phyloP scores from a whole-genome alignment of 1,140 invertebrate species.

The Periplaneta americana region DNA sequence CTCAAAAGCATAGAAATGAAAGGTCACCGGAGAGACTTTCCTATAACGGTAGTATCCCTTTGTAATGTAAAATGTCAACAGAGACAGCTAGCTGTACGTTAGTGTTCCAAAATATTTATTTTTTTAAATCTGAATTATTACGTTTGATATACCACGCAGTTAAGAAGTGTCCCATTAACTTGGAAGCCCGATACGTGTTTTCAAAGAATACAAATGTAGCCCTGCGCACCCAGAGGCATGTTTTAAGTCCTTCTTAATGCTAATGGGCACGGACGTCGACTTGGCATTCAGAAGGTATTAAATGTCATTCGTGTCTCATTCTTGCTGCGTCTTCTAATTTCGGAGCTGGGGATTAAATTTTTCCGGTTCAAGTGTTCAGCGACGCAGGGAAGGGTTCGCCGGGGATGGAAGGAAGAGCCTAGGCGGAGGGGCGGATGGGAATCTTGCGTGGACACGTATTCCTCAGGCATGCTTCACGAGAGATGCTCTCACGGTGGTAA shows the following conservation, averaged over 20 bases:
- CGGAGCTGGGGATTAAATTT: not conserved
- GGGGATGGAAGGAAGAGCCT: not conserved
- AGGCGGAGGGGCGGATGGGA: not conserved
- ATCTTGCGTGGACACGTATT: not conserved
- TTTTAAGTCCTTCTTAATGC: not conserved
- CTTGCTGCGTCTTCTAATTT: not conserved
- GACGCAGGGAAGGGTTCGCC: not conserved
- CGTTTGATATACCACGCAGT: too few relatives aligned
- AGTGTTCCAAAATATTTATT: too few relatives aligned
- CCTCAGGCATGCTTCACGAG: too few relatives aligned
- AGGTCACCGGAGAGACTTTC: not conserved
- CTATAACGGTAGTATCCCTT: not conserved
- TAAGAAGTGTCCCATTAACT: too few relatives aligned
- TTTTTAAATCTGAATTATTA: too few relatives aligned
- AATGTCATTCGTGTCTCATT: not conserved
- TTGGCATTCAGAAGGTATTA: not conserved
- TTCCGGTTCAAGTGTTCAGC: not conserved
- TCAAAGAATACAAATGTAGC: too few relatives aligned
- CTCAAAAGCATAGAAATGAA: not conserved
- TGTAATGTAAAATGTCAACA: not conserved
- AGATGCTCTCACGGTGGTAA: too few relatives aligned
- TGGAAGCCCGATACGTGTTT: too few relatives aligned
- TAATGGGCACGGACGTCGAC: not conserved
- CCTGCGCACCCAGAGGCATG: too few relatives aligned
- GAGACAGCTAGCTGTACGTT: too few relatives aligned